A percentile compares a stretch with the other conserved stretches of the same genome.
Conservation (phyloP, 2,797 vertebrate genomes). For the Microctenopoma steveboyesi region DNA sequence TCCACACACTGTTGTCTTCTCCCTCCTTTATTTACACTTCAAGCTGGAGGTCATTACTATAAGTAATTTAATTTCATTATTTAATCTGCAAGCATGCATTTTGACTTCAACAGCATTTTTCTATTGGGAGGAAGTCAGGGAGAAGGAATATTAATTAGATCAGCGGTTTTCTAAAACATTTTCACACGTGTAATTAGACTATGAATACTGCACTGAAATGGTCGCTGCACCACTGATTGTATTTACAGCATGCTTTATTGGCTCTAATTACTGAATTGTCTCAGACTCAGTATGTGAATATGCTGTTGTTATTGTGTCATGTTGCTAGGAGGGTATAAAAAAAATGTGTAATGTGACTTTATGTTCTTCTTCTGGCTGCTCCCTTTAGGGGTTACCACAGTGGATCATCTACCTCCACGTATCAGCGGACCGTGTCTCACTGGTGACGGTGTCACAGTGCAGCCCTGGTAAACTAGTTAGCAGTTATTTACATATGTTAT, state of each 20-base stretch:
- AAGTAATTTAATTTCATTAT: constrained; percentile 15
- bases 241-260: constrained; percentile 23
- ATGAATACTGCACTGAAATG: constrained; percentile 10
- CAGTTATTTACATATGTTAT: neutral
- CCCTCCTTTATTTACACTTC: constrained; percentile 51
- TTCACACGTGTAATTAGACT: constrained; percentile 17
- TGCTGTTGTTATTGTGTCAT: neutral
- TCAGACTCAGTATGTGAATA: neutral
- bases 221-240: constrained; percentile 18
- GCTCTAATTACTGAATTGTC: constrained; percentile 12
- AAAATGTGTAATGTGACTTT: neutral
- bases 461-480: no score
- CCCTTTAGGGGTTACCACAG: no score
- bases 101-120: constrained; percentile 29
- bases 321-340: neutral
- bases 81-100: constrained; percentile 19
- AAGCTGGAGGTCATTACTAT: constrained; percentile 45
- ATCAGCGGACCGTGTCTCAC: no score
- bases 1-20: constrained; percentile 39
- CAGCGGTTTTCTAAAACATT: constrained; percentile 22
- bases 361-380: no score
- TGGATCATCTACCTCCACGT: no score
- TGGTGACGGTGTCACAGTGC: no score
- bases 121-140: neutral
- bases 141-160: constrained; percentile 32